phyloP scores from a whole-genome alignment of 2,113 vertebrate species.

The Craseonycteris thonglongyai region DNA sequence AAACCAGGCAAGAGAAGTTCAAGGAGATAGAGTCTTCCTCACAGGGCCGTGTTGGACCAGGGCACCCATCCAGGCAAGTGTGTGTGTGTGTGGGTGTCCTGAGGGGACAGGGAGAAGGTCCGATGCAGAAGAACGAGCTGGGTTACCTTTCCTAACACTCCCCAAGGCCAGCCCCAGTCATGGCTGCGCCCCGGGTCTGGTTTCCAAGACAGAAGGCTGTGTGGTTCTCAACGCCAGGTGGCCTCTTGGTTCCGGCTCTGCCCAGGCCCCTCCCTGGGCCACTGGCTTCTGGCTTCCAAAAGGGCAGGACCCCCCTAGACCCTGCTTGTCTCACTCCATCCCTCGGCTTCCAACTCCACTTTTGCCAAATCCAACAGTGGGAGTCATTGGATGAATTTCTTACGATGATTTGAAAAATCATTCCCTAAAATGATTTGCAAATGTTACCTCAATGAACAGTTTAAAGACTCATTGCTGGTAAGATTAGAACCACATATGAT shows the following conservation, averaged over 20 bases:
- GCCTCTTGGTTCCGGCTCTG: not conserved
- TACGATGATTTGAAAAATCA: not conserved
- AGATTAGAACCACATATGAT: not conserved
- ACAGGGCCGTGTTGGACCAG: fast-evolving
- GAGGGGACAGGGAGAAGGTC: not conserved
- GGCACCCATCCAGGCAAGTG: too few species aligned
- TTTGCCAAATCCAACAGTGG: not conserved
- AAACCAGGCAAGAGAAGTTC: not conserved
- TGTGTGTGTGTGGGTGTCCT: too few species aligned
- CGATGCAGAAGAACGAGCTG: not conserved
- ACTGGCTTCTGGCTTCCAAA: not conserved
- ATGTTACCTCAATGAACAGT: not conserved
- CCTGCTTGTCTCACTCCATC: not conserved
- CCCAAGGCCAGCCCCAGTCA: fast-evolving
- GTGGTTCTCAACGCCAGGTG: not conserved
- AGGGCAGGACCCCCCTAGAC: not conserved
- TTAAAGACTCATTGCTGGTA: not conserved
- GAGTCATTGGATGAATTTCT: not conserved
- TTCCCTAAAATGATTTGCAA: not conserved
- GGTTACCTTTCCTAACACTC: not conserved
- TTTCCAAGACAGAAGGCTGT: not conserved
- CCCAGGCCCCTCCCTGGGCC: not conserved
- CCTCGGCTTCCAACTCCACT: not conserved
- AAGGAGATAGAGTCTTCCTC: not conserved
- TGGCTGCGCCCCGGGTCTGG: not conserved